Conservation (phyloP, 2,113 vertebrate species). For the Thamnophis sirtalis region DNA sequence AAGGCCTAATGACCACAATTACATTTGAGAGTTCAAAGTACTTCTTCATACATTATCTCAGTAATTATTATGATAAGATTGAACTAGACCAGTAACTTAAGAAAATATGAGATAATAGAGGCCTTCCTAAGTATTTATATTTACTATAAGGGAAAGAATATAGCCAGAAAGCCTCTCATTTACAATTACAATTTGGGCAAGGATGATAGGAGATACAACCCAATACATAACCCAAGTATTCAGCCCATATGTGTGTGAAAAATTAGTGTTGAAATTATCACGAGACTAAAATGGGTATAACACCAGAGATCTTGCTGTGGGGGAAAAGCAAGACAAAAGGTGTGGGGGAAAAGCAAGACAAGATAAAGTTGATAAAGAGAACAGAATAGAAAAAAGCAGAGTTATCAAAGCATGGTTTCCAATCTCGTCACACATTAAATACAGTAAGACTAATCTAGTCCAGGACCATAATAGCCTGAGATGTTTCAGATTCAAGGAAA, state of each 20-base stretch:
- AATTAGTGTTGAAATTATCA: background rate
- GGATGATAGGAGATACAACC: background rate
- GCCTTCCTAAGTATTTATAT: background rate
- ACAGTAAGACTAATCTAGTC: background rate
- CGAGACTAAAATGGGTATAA: background rate
- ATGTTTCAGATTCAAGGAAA: background rate
- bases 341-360: background rate
- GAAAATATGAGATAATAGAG: background rate
- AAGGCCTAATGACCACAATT: background rate
- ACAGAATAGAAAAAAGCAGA: no score
- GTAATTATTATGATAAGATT: background rate
- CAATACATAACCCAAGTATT: background rate
- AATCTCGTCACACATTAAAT: background rate
- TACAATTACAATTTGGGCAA: background rate
- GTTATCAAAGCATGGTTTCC: background rate
- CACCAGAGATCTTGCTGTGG: background rate
- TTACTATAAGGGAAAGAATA: background rate
- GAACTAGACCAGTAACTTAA: background rate
- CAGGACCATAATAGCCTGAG: background rate
- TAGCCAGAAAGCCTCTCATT: background rate
- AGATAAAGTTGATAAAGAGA: background rate
- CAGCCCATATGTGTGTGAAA: no score
- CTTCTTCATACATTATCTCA: background rate
- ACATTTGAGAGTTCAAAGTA: background rate
- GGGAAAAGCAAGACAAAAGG: background rate